Conservation (phyloP, 2,797 vertebrate species). For the Molossus molossus region DNA sequence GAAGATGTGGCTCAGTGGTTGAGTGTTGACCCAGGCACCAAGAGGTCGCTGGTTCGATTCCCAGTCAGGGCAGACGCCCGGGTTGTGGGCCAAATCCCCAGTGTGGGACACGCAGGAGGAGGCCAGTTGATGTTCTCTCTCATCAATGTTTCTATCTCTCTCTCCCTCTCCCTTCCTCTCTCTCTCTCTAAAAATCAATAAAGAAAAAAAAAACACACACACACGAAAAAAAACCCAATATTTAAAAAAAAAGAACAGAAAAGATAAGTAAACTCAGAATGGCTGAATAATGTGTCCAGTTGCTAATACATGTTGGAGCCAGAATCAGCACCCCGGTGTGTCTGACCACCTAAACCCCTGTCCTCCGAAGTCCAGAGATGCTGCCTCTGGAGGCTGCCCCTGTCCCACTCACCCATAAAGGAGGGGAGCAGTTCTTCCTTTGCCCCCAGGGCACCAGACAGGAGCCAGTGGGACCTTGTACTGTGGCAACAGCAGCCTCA, state of each 20-base stretch:
- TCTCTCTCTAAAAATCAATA: no score
- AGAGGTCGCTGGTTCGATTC: no score
- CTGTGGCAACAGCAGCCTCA: background rate
- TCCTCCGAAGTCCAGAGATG: background rate
- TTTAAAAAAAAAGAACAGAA: background rate
- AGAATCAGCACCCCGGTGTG: background rate
- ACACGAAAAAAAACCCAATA: no score
- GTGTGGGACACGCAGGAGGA: no score
- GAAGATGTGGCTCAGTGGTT: no score
- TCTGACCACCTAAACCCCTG: background rate
- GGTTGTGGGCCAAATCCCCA: no score
- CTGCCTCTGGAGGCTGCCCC: background rate
- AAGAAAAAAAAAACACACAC: no score
- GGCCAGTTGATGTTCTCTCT: no score
- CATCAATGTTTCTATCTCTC: no score
- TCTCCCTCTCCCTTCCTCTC: no score
- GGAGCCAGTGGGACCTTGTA: accelerated
- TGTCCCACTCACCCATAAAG: background rate
- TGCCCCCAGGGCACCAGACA: background rate
- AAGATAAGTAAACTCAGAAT: conserved; percentile 2
- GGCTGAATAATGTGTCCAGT: background rate
- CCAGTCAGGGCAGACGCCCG: no score
- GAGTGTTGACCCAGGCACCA: no score
- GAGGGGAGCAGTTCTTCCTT: background rate
- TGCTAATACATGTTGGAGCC: background rate